Evolutionary conservation across 2,797 vertebrate genomes (phyloP), one percentile per base, ranked within the genome.

Genomic region (Schizopygopsis pylzovi): DNA sequence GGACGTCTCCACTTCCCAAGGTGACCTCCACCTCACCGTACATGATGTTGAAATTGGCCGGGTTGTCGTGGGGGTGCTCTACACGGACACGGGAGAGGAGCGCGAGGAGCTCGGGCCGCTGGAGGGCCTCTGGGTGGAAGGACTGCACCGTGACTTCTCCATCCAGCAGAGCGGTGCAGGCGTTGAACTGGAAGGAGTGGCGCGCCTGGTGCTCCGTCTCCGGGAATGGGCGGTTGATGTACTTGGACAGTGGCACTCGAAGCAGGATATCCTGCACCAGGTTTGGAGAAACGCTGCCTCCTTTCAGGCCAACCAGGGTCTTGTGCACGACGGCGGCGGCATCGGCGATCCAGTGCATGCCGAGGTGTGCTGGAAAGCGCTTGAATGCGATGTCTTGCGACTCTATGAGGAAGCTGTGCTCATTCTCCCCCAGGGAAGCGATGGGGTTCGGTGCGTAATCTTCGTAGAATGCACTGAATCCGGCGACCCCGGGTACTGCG

Each of bases 111-210:
- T 97, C 94, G 0, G 92, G 94, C 0, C 96, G 93, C 2, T 52
- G 92, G 75, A 96, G 92, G 65, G 94, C 94, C 61, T 87, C 79
- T 0, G 94, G 92, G 0, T 89, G 87, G 90, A 97, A 98, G 82
- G 97, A 97, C 56, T 91, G 82, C 79, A 97, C 92, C 0, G 91
- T 95, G 86, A 98, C 95, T 82, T 97, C 92, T 0, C 97, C 97
- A 0, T 98, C 96, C 90, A 98, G 81, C 59, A 98, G 93, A 28
- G 96, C 96, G 0, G 92, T 88, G 33, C 97, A 98, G 84, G 97
- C 95, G 0, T 95, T 97, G 90, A 97, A 98, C 89, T 98, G 97
- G 94, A 98, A 97, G 16, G 97, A 98, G 89, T 98, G 97, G 11
- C 97, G 96, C 0, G 97, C 97, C 91, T 97, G 91, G 10, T 98